A percentile compares a stretch with the other conserved stretches of the same genome.
phyloP scores from a whole-genome alignment of 2,797 vertebrate genomes.

The Thunnus albacares region DNA sequence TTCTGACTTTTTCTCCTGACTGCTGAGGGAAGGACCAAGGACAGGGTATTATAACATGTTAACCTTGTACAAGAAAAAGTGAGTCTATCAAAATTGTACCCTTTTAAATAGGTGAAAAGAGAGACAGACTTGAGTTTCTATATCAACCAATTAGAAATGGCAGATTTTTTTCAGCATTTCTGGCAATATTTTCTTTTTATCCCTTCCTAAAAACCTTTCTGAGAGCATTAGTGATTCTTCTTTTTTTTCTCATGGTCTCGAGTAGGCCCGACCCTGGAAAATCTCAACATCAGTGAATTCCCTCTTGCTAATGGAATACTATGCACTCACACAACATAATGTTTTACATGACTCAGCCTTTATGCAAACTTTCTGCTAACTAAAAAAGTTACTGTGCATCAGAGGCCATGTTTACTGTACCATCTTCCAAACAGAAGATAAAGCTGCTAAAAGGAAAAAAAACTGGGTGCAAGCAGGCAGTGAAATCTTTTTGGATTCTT shows the following conservation, averaged over 20 bases:
- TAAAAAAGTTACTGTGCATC: slow-evolving; percentile 57
- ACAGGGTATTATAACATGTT: slow-evolving; percentile 5
- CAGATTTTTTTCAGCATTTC: not conserved
- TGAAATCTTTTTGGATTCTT: slow-evolving; percentile 33
- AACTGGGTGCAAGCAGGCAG: slow-evolving; percentile 6
- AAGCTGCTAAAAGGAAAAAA: slow-evolving; percentile 9
- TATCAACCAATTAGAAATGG: slow-evolving; percentile 1
- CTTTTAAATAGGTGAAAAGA: slow-evolving; percentile 19
- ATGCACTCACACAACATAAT: slow-evolving; percentile 41
- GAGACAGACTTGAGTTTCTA: not conserved
- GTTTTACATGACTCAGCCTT: slow-evolving; percentile 78
- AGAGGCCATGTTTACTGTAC: slow-evolving; percentile 50
- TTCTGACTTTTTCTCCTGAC: slow-evolving; percentile 6
- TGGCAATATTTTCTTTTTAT: not conserved
- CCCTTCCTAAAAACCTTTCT: not conserved
- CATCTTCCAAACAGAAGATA: slow-evolving; percentile 39
- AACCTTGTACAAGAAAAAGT: slow-evolving; percentile 19
- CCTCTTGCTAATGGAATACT: slow-evolving; percentile 62
- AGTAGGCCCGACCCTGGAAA: slow-evolving; percentile 44
- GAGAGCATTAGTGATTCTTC: slow-evolving; percentile 15
- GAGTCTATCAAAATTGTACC: not conserved
- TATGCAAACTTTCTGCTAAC: slow-evolving; percentile 78
- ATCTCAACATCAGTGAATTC: slow-evolving; percentile 51
- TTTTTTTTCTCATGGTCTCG: slow-evolving; percentile 50
- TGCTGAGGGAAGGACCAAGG: slow-evolving; percentile 18